Conservation (phyloP, 2,797 vertebrate genomes). For the Hemitrygon akajei region DNA sequence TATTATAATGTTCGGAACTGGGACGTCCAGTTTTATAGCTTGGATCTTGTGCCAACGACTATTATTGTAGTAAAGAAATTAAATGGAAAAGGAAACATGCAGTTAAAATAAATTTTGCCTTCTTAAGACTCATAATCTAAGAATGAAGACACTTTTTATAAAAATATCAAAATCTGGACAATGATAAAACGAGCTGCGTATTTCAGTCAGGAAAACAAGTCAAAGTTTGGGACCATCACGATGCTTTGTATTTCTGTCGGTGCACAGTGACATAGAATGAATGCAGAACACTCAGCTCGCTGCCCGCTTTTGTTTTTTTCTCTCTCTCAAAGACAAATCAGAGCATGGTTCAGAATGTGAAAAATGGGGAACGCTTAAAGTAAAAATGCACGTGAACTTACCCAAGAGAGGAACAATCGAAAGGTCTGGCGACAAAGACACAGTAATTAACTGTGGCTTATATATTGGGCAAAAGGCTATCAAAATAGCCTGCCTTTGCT, state of each 20-base stretch:
- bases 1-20: no score
- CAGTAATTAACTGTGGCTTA: neutral
- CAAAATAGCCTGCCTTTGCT: neutral
- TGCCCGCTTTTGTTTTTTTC: neutral
- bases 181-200: neutral
- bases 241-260: neutral
- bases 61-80: neutral
- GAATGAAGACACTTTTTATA: no score
- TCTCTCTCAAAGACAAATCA: neutral
- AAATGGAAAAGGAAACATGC: neutral
- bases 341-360: neutral
- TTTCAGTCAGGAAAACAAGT: neutral
- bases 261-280: neutral
- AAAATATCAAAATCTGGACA: neutral
- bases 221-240: neutral
- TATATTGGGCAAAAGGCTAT: neutral
- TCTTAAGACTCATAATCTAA: neutral
- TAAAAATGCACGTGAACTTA: neutral
- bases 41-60: neutral
- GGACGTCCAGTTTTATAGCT: neutral
- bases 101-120: neutral
- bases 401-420: neutral
- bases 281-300: neutral
- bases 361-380: neutral
- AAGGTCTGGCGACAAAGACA: neutral